Conservation (phyloP, 2,797 vertebrate species). For the Syngnathus rostellatus region DNA sequence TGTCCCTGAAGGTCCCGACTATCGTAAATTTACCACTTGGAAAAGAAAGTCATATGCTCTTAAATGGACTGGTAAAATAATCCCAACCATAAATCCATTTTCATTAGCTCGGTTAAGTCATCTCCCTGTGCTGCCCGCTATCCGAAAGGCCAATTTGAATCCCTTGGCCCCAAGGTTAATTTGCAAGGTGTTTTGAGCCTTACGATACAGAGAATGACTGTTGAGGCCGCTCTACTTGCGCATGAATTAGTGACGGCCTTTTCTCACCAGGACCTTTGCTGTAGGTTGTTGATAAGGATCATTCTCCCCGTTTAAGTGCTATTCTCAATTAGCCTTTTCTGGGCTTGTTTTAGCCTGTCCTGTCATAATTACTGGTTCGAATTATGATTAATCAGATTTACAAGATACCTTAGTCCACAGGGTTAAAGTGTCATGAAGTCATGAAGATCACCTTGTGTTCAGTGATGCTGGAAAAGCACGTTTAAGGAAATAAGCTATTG, state of each 20-base stretch:
- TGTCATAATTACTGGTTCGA: conserved; percentile 47
- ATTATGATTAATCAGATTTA: conserved; percentile 47
- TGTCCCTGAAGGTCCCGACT: conserved; percentile 28
- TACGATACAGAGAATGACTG: conserved; percentile 44
- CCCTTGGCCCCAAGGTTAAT: conserved; percentile 49
- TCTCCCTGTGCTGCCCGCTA: conserved; percentile 16
- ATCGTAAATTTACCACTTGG: conserved; percentile 32
- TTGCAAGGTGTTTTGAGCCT: conserved; percentile 39
- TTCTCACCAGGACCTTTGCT: conserved; percentile 28
- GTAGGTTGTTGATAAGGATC: conserved; percentile 39
- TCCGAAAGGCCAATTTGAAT: conserved; percentile 40
- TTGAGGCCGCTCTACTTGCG: conserved; percentile 35
- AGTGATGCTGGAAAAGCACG: neutral
- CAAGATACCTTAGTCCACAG: neutral
- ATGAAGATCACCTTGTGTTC: neutral
- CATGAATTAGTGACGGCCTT: conserved; percentile 42
- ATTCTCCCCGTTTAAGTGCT: conserved; percentile 44
- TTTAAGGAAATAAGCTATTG: neutral
- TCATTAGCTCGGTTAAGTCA: conserved; percentile 33
- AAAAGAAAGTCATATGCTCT: conserved; percentile 33
- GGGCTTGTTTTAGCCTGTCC: conserved; percentile 34
- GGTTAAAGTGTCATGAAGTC: neutral
- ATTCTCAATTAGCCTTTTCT: conserved; percentile 49
- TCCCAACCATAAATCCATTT: conserved; percentile 37
- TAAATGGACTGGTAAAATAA: conserved; percentile 24